Base-by-base conservation (phyloP, 2,113 vertebrate species). In the Crotalus horridus region DNA sequence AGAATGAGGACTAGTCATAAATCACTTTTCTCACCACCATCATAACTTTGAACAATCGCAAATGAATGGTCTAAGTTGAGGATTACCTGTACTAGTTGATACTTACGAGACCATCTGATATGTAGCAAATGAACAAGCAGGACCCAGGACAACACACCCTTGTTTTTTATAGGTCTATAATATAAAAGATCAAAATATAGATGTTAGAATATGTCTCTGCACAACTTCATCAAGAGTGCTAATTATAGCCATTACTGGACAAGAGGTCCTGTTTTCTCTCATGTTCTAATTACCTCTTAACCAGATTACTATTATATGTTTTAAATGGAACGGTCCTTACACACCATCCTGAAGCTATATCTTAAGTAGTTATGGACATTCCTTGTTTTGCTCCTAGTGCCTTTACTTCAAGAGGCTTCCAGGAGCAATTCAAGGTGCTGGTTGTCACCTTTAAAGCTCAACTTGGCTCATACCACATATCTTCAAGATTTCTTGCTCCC, bases 21-120 rank as follows among this genome's bases (percentile, higher is more conserved):
- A 1, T 69, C 64, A 69, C 64, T 69, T 69, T 69, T 69, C 5
- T 33, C 29, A 69, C 29, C 12, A 48, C 9, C 64, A 33, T 69
- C 12, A 33, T 69, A 69, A 48, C 0, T 87, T 87, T 87, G 43
- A 4, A 46, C 3, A 1, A 48, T 24, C 9, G 2, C 46, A 51
- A 87, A 87, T 87, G 85, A 87, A 87, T 10, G 4, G 46, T 23
- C 46, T 26, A 87, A 6, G 5, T 33, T 0, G 23, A 29, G 46
- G 24, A 87, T 86, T 86, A 46, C 39, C 46, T 48, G 21, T 43
- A 87, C 29, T 10, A 10, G 46, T n/a, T 74, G 12, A n/a, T 97
- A 99, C 99, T 99, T 97, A 99, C 99, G 99, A 98, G 89, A 99
- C 97, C 96, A 99, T 98, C 95, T 99, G 99, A 96, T 96, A 99